phyloP scores from a whole-genome alignment of 2,113 vertebrate species.

The Prunella fulvescens region DNA sequence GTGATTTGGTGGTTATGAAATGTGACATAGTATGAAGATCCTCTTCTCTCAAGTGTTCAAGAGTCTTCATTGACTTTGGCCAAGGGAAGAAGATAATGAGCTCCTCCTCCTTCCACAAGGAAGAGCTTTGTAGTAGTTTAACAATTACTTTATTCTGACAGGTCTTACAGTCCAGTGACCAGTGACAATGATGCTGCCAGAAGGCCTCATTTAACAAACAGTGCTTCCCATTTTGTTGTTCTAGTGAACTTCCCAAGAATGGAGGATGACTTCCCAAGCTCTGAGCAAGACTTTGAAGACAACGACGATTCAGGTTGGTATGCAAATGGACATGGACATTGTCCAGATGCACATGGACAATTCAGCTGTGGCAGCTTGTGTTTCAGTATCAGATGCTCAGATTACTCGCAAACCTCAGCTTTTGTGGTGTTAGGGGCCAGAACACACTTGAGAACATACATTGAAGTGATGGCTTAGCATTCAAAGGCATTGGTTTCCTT shows the following conservation, averaged over 20 bases:
- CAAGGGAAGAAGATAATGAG: neutral
- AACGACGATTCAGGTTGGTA: conserved; percentile 67
- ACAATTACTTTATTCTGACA: neutral
- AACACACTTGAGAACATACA: neutral
- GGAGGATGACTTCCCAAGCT: conserved; percentile 59
- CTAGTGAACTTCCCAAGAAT: conserved; percentile 71
- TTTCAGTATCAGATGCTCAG: neutral
- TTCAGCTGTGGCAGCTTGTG: neutral
- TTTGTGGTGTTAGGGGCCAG: neutral
- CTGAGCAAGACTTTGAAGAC: conserved; percentile 70
- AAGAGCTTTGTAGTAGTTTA: neutral
- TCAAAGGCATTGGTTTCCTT: neutral
- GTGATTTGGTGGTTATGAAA: neutral
- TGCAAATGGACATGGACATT: neutral
- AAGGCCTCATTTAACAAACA: neutral
- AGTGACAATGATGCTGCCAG: neutral
- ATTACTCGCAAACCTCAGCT: neutral
- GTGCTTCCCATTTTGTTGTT: conserved; percentile 56
- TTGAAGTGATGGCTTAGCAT: neutral
- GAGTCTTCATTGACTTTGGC: neutral
- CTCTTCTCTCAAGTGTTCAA: neutral
- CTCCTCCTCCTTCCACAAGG: neutral
- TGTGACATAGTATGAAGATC: neutral
- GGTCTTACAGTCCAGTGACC: neutral
- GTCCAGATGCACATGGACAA: neutral